A percentile compares a stretch with the other conserved stretches of the same genome.
These are phyloP conservation scores for Malacoctenus gilli DNA, from an alignment of 2,797 vertebrate genomes.

Conservation along the genomic window DNA sequence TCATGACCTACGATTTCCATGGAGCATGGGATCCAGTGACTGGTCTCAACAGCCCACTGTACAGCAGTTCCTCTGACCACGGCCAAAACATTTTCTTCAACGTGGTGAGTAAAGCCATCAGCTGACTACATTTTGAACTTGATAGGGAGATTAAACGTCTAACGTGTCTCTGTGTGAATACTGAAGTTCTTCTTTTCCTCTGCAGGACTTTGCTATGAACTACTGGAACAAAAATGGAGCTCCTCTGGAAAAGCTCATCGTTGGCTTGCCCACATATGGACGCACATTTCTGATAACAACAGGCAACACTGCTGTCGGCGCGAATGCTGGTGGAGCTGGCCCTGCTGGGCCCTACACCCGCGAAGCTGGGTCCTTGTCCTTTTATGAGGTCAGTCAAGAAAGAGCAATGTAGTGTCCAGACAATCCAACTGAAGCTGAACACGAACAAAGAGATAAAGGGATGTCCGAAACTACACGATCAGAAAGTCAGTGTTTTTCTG, in stretches of 20 bases:
- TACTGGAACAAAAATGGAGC: slow-evolving; percentile 81
- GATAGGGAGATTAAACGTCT: background rate
- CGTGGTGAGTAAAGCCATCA: slow-evolving; percentile 65
- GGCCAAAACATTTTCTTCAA: slow-evolving; percentile 73
- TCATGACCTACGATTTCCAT: slow-evolving; percentile 85
- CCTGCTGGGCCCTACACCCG: slow-evolving; percentile 79
- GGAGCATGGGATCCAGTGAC: slow-evolving; percentile 82
- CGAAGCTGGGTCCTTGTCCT: slow-evolving; percentile 84
- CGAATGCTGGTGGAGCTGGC: slow-evolving; percentile 70
- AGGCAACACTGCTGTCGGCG: slow-evolving; percentile 53
- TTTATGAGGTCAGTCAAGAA: slow-evolving; percentile 81
- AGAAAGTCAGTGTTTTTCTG: background rate
- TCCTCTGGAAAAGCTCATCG: slow-evolving; percentile 79
- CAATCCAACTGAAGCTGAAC: background rate
- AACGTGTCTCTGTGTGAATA: background rate
- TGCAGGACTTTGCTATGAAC: slow-evolving; percentile 80
- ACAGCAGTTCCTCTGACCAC: slow-evolving; percentile 57
- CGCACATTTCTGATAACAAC: slow-evolving; percentile 73
- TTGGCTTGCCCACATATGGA: slow-evolving; percentile 84
- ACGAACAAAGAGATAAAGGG: no score
- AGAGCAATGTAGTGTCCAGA: background rate
- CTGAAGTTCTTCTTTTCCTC: background rate
- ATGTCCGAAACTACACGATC: background rate
- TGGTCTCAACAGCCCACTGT: slow-evolving; percentile 85
- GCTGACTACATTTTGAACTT: no score